Base-by-base conservation (phyloP, 2,888 invertebrate genomes). In the Eulithis testata region DNA sequence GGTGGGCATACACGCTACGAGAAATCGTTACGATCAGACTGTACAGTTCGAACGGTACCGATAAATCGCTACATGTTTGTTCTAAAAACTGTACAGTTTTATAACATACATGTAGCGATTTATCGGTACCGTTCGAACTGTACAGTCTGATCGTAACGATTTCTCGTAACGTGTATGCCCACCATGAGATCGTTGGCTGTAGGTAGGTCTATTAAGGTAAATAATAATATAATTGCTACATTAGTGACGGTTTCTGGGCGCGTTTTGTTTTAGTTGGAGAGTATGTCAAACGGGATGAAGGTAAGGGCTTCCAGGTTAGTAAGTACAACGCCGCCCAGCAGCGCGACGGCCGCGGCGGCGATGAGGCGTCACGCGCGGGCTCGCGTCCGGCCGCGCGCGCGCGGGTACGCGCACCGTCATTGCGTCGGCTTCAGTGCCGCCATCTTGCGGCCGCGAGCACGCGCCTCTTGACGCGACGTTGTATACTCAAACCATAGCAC, bases 401-500 rank as follows among this genome's bases (percentile, higher is more conserved):
- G 83, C 78, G 76, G 85, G 85, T 76, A 85, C 73, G 94, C 94
- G 90, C 95, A 94, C 89, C 95, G 96, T 97, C 96, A 97, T 95
- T 97, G 97, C 11, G 96, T 95, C 71, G 93, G 92, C 89, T 97
- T 97, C 94, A 96, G 94, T 47, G 96, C 96, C 56, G 96, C 96
- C 82, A 97, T 91, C 88, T 97, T 97, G 71, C 97, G 94, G 57
- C 96, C 95, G 71, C 97, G 94, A 8, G 96, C 95, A 72, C 97
- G 94, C 43, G 97, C 96, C 85, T 98, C 98, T 78, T 96, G 96
- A 72, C 97, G 94, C 61, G 97, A 96, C 72, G 96, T 97, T 36
- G 97, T 97, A 86, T 98, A 98, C 86, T 98, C 98, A 85, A 98
- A 98, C 97, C 98, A 98, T 73, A 98, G 86, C 14, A 98, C 96